phyloP scores from a whole-genome alignment of 2,888 invertebrate genomes.

The Xestoiulus laeticollis region DNA sequence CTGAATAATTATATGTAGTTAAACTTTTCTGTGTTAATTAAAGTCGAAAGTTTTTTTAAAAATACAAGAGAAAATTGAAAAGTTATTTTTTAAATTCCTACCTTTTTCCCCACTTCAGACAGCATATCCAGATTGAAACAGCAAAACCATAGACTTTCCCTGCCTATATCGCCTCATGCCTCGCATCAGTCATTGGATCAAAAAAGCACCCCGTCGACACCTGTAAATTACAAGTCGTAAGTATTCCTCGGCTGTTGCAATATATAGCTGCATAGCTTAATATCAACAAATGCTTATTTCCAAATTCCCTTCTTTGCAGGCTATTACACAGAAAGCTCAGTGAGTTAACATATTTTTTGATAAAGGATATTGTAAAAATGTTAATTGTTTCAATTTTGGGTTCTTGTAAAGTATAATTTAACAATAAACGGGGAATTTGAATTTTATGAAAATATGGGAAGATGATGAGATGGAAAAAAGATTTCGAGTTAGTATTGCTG shows the following conservation, averaged over 20 bases:
- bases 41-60: too few relatives aligned
- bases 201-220: background rate
- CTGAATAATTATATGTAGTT: too few relatives aligned
- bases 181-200: background rate
- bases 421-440: too few relatives aligned
- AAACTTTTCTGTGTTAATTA: too few relatives aligned
- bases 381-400: too few relatives aligned
- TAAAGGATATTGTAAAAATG: too few relatives aligned
- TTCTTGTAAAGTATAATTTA: too few relatives aligned
- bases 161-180: background rate
- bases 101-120: background rate
- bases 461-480: too few relatives aligned
- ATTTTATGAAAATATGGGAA: too few relatives aligned
- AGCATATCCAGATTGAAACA: background rate
- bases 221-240: constrained; percentile 10
- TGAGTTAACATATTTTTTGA: constrained; percentile 48
- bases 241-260: background rate
- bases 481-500: background rate
- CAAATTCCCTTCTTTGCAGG: constrained; percentile 39
- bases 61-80: too few relatives aligned
- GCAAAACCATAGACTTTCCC: background rate
- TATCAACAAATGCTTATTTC: background rate
- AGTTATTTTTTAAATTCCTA: too few relatives aligned
- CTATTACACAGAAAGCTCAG: constrained; percentile 51
- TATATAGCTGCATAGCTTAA: background rate